These are phyloP conservation scores for Cylas formicarius DNA, from an alignment of 1,140 invertebrate genomes.

Conservation along the genomic window DNA sequence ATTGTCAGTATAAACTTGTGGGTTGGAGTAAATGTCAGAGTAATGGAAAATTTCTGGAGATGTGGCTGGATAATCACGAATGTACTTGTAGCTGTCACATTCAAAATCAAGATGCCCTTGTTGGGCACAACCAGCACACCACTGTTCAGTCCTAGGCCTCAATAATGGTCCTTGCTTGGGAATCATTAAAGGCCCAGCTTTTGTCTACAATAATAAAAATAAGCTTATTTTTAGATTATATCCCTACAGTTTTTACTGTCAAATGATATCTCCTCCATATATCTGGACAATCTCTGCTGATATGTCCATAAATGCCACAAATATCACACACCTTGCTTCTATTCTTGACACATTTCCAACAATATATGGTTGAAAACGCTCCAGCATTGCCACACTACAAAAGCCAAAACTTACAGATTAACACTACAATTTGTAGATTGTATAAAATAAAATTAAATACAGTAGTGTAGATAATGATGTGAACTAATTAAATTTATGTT, in stretches of 20 bases:
- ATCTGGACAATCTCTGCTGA: slow-evolving; percentile 54
- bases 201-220: slow-evolving; percentile 36
- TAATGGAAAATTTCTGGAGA: slow-evolving; percentile 27
- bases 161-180: slow-evolving; percentile 35
- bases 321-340: slow-evolving; percentile 46
- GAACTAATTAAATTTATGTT: slow-evolving; percentile 3
- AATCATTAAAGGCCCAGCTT: slow-evolving; percentile 36
- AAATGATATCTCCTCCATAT: slow-evolving; percentile 61
- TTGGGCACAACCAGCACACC: slow-evolving; percentile 56
- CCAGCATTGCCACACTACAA: slow-evolving; percentile 58
- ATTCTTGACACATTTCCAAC: slow-evolving; percentile 56
- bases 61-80: slow-evolving; percentile 21
- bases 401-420: too few species aligned
- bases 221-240: neutral
- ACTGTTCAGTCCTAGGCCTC: slow-evolving; percentile 37
- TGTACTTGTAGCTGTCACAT: slow-evolving; percentile 38
- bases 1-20: neutral
- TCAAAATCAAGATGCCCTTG: slow-evolving; percentile 54
- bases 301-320: slow-evolving; percentile 54
- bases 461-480: too few species aligned
- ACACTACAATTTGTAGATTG: too few species aligned
- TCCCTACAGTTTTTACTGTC: slow-evolving; percentile 56
- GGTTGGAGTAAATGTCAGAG: slow-evolving; percentile 13
- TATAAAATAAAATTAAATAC: too few species aligned
- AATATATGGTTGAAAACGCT: slow-evolving; percentile 47